Evolutionary conservation across 1,140 invertebrate genomes (phyloP).

Genomic region (Anastatus disparis): DNA sequence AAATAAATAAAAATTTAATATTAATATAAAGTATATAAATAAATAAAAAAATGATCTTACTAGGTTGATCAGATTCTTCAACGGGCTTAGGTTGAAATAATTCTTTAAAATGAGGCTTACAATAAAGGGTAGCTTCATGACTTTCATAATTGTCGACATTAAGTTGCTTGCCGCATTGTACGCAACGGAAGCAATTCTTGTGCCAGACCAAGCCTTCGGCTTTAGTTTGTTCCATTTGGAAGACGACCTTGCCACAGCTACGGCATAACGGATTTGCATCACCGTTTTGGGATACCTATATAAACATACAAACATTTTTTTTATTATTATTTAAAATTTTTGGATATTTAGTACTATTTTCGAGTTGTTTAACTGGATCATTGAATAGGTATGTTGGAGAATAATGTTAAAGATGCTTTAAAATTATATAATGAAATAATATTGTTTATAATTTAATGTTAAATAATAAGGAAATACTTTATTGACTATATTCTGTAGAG

Average conservation of each 20-base stretch:
- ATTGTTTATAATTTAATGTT: too few relatives aligned
- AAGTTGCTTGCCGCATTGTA: conserved; percentile 88
- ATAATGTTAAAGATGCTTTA: too few relatives aligned
- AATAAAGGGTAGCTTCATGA: conserved; percentile 88
- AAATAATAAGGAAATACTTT: too few relatives aligned
- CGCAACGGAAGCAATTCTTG: conserved; percentile 91
- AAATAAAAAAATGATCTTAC: conserved; percentile 65
- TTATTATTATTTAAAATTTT: neutral
- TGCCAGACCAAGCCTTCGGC: conserved; percentile 88
- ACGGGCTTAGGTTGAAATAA: conserved; percentile 92
- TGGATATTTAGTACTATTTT: too few relatives aligned
- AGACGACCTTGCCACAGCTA: conserved; percentile 87
- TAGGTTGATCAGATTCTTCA: conserved; percentile 75
- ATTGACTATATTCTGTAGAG: too few relatives aligned
- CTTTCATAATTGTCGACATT: conserved; percentile 91
- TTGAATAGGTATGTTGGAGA: too few relatives aligned
- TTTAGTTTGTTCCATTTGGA: conserved; percentile 94
- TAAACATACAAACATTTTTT: conserved; percentile 14
- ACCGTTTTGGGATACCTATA: conserved; percentile 63
- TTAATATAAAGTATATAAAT: neutral
- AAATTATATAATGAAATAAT: neutral
- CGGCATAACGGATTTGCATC: conserved; percentile 75
- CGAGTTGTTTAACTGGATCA: too few relatives aligned
- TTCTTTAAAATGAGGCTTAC: conserved; percentile 92
- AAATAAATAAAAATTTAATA: too few relatives aligned